Percentiles rank a stretch among this genome's conserved stretches.
Conservation (phyloP, 2,888 invertebrate species). For the Chrysolina americana region DNA sequence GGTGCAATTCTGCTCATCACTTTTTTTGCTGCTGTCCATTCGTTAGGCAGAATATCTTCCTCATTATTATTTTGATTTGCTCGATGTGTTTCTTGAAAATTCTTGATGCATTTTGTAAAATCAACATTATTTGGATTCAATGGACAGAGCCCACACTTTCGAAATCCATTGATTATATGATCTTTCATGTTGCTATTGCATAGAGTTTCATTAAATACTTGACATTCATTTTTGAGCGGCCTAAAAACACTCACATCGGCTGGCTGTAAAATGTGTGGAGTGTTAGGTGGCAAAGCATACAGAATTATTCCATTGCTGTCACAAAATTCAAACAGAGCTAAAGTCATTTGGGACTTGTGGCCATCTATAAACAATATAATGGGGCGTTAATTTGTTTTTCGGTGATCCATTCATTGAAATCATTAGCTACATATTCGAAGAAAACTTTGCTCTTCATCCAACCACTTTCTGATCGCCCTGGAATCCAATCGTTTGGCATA, state of each 20-base stretch:
- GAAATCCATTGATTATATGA: neutral
- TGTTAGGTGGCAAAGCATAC: constrained; percentile 32
- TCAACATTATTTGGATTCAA: neutral
- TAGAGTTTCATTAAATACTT: neutral
- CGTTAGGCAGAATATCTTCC: constrained; percentile 18
- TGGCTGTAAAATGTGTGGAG: constrained; percentile 35
- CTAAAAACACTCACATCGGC: constrained; percentile 35
- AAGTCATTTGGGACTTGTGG: neutral
- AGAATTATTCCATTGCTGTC: constrained; percentile 19
- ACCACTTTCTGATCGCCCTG: too few species aligned
- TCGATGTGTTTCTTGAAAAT: neutral
- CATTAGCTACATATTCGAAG: too few species aligned
- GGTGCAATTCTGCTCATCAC: constrained; percentile 9
- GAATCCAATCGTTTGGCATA: too few species aligned
- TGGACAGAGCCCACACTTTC: neutral
- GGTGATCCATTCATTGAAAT: too few species aligned
- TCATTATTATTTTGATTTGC: constrained; percentile 19
- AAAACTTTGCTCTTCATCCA: too few species aligned
- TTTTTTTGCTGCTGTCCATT: constrained; percentile 15
- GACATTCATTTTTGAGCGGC: constrained; percentile 33
- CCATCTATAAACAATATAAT: too few species aligned
- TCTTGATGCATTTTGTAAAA: neutral
- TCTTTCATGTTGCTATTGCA: neutral
- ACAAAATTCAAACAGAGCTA: constrained; percentile 5
- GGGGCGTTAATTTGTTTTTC: too few species aligned